Evolutionary conservation across 1,140 invertebrate genomes (phyloP), one percentile per base, ranked within the genome.

Genomic region (Ostrea denselamellosa): DNA sequence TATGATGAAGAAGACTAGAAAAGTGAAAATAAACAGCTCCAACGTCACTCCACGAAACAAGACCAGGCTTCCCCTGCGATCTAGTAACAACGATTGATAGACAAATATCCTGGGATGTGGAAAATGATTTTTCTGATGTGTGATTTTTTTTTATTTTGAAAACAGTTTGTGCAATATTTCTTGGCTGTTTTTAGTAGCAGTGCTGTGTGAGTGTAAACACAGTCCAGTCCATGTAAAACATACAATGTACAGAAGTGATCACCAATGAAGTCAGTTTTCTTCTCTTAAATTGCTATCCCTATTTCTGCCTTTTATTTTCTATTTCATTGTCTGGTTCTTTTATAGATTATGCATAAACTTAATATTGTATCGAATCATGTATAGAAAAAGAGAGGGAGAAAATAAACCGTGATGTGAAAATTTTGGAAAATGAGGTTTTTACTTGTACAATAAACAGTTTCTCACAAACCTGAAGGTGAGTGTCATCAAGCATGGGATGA

Each of bases 1-100:
- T 65, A 85, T 77, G 62, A 34, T n/a, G 7, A 89, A 86, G 53
- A 90, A 89, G 68, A 4, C 56, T 0, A 84, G 51, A 22, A 90
- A 90, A 71, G 25, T 56, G 12, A 88, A 88, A 68, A 89, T 85
- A 54, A 91, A 91, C 52, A 86, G 88, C 71, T 53, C 25, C 22
- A 91, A 91, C 68, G 86, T 90, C 19, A 91, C 90, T 14, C 90
- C 90, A 34, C 84, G 90, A 44, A 83, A 87, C 8, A 89, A 89
- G 65, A 89, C 88, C 2, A 68, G 89, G 51, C 85, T 91, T 3
- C 90, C 90, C 14, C 86, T 91, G 12, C 71, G 86, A 34, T 65
- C 65, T 25, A 87, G 82, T 25, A 91, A 91, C 85, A 77, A 77
- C 3, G 68, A 77, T 77, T 77, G 22, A 28, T 34, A 77, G 68